Conservation (phyloP, 2,797 vertebrate species). For the Hyperoplus lanceolatus region DNA sequence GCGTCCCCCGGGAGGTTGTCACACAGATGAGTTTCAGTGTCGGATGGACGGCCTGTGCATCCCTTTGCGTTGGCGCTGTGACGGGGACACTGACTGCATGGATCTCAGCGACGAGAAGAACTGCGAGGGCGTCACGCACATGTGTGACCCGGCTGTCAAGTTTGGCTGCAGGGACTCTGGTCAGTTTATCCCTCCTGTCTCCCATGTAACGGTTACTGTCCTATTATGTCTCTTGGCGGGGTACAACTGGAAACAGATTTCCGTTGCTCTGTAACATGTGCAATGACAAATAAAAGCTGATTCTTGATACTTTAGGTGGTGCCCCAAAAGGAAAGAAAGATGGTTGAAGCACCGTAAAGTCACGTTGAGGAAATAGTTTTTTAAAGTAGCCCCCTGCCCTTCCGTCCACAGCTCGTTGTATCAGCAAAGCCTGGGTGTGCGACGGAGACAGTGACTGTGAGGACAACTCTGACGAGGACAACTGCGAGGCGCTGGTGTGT, state of each 20-base stretch:
- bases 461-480: constrained; percentile 97
- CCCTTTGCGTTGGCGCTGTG: constrained; percentile 95
- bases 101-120: constrained; percentile 97
- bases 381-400: constrained; percentile 5
- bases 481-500: constrained; percentile 95
- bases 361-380: neutral
- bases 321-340: too few relatives aligned
- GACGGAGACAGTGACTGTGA: constrained; percentile 97
- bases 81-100: constrained; percentile 97
- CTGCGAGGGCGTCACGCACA: constrained; percentile 95
- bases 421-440: constrained; percentile 98
- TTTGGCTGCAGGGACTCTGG: constrained; percentile 97
- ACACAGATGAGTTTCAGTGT: constrained; percentile 96
- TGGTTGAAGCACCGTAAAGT: neutral
- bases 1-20: constrained; percentile 94
- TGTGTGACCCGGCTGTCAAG: constrained; percentile 95
- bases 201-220: too few relatives aligned
- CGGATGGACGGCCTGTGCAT: constrained; percentile 95
- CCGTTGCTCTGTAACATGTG: too few relatives aligned
- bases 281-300: too few relatives aligned
- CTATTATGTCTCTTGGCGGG: too few relatives aligned
- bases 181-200: constrained; percentile 65
- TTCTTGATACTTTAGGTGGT: too few relatives aligned
- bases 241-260: too few relatives aligned
- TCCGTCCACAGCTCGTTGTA: constrained; percentile 89